Base-by-base conservation (phyloP, 2,888 invertebrate genomes). In the Ametastegia equiseti region DNA sequence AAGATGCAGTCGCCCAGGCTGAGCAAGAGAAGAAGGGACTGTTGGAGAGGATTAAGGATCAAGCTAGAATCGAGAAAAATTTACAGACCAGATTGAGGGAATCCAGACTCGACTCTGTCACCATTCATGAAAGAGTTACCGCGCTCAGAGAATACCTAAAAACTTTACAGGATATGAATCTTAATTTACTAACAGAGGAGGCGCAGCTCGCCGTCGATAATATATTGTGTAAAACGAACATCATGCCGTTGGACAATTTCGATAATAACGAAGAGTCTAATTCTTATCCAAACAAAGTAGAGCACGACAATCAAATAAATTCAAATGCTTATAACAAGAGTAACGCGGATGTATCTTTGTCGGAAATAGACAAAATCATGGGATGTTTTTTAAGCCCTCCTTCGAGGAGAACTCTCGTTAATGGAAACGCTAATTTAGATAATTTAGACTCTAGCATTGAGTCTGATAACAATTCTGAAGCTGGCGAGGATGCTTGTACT, bases 91-190 rank as follows among this genome's bases (percentile, higher is more conserved):
- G 85, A 80, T 73, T 90, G 45, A 83, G 82, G 1, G 84, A 86
- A 69, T 86, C 86, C 11, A 85, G 86, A 81, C 81, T 86, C 42
- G 88, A 90, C 84, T 87, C 88, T 15, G 84, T 86, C 13, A 87
- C 89, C 81, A 87, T 90, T 19, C 87, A 89, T 19, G 90, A 91
- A 80, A 88, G 90, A 83, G 86, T 91, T 39, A 88, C 88, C 65
- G 88, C 89, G 23, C 83, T 91, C 69, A 89, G 85, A 82, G 88
- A 89, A 84, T 88, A 89, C 73, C 86, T 90, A 84, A 89, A 89
- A 83, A 87, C 88, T 6, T 77, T 90, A 27, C 87, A 89, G 45
- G 89, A 90, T 54, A 87, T 87, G 83, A 89, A 89, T 82, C 81
- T 85, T 19, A 89, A 88, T 82, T 73, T 88, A 27, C 73, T 85